phyloP scores from a whole-genome alignment of 2,797 vertebrate species.

The Uromys caudimaculatus region DNA sequence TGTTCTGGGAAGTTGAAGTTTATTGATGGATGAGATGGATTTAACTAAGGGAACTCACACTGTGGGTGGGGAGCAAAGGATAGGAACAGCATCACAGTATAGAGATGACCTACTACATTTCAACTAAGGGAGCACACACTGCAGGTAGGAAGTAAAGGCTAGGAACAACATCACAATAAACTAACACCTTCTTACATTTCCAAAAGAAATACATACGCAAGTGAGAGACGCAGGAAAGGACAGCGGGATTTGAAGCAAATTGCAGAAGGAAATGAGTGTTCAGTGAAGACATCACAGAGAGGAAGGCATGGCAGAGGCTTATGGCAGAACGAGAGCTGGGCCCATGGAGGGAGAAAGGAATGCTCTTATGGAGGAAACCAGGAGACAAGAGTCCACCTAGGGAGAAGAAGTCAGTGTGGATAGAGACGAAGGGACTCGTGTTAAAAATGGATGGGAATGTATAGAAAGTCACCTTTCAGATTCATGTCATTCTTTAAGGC shows the following conservation, averaged over 20 bases:
- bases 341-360: background rate
- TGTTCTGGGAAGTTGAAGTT: background rate
- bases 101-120: background rate
- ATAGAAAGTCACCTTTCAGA: background rate
- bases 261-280: background rate
- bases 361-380: background rate
- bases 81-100: background rate
- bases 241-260: background rate
- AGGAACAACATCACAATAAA: background rate
- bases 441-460: slow-evolving; percentile 26
- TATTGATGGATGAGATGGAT: background rate
- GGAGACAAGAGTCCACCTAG: background rate
- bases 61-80: background rate
- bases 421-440: background rate
- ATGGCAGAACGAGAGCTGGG: background rate
- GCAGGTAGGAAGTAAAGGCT: background rate
- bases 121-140: background rate
- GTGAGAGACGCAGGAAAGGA: background rate
- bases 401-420: background rate
- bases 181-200: background rate
- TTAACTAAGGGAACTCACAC: background rate
- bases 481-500: background rate
- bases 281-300: background rate
- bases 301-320: background rate
- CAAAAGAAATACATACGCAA: background rate